Percentiles rank a stretch among this genome's conserved stretches.
phyloP scores from a whole-genome alignment of 1,140 invertebrate species.

The Armadillidium nasatum region DNA sequence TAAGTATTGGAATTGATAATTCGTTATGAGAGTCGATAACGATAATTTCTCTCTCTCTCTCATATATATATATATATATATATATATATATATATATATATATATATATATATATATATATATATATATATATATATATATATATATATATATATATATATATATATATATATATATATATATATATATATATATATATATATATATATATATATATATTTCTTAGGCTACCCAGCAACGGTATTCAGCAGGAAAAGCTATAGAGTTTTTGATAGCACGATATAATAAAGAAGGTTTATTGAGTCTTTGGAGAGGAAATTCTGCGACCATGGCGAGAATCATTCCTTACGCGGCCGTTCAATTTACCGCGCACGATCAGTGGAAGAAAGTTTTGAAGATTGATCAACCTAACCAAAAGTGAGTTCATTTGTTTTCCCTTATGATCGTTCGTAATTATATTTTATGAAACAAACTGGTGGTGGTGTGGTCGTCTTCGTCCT shows the following conservation, averaged over 20 bases:
- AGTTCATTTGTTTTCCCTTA: slow-evolving; percentile 44
- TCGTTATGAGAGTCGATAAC: too few relatives aligned
- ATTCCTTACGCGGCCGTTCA: slow-evolving; percentile 96
- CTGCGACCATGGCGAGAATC: slow-evolving; percentile 93
- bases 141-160: not conserved
- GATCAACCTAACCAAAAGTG: slow-evolving; percentile 58
- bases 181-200: not conserved
- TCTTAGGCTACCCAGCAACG: slow-evolving; percentile 19
- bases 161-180: not conserved
- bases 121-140: not conserved
- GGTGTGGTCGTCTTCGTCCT: not conserved
- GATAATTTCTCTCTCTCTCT: too few relatives aligned
- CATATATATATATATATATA: too few relatives aligned
- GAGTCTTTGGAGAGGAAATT: slow-evolving; percentile 92
- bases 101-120: not conserved
- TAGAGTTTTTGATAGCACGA: slow-evolving; percentile 45
- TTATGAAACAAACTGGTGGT: too few relatives aligned
- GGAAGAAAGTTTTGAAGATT: slow-evolving; percentile 73
- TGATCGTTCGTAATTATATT: not conserved
- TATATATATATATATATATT: not conserved
- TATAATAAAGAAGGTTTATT: slow-evolving; percentile 63
- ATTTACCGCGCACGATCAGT: slow-evolving; percentile 95
- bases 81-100: too few relatives aligned
- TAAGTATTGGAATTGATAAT: too few relatives aligned
- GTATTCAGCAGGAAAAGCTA: slow-evolving; percentile 41